Evolutionary conservation across 2,113 vertebrate genomes (phyloP).

Genomic region (Tetrao urogallus): DNA sequence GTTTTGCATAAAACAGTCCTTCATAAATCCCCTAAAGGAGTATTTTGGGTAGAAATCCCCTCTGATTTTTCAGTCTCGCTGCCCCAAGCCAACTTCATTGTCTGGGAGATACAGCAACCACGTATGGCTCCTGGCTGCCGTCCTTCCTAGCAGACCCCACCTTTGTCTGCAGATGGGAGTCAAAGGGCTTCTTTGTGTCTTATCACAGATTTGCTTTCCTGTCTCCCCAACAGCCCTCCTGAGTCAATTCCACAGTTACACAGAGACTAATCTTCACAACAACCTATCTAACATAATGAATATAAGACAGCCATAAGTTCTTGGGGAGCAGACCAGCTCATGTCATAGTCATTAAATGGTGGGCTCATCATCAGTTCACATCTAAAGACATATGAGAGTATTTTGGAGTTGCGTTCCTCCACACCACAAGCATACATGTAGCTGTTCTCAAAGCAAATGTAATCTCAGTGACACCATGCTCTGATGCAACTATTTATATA

Average conservation of each 20-base stretch:
- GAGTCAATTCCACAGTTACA: neutral
- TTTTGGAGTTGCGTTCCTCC: neutral
- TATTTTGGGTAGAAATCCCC: neutral
- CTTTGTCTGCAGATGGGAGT: neutral
- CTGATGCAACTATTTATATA: neutral
- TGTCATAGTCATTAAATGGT: neutral
- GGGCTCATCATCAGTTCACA: neutral
- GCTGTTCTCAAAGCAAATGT: neutral
- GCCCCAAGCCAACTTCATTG: neutral
- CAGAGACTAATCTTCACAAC: neutral
- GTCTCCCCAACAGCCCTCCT: neutral
- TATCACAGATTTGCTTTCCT: neutral
- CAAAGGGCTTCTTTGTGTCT: neutral
- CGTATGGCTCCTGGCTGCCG: neutral
- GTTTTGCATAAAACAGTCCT: neutral
- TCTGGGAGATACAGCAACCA: neutral
- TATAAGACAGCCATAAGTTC: rapidly evolving
- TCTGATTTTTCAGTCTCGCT: neutral
- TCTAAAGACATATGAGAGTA: neutral
- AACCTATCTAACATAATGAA: neutral
- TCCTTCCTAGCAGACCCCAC: neutral
- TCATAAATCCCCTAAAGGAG: neutral
- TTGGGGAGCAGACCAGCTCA: neutral
- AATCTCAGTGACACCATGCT: rapidly evolving
- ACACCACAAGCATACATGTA: neutral